phyloP scores from a whole-genome alignment of 2,113 vertebrate species.

The Paedocypris sp. region DNA sequence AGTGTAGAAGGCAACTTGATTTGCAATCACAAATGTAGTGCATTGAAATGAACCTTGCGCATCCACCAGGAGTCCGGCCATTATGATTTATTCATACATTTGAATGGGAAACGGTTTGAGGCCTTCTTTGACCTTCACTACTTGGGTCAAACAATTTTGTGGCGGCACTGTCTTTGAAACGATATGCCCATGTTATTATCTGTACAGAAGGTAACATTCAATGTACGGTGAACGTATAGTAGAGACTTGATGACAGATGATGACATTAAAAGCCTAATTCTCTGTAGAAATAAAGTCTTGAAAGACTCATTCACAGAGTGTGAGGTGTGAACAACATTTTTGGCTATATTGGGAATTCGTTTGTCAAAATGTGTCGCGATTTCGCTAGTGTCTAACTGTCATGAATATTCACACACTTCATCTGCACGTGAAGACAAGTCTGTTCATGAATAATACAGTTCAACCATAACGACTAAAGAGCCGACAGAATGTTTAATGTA shows the following conservation, averaged over 20 bases:
- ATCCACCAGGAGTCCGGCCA: slow-evolving; percentile 44
- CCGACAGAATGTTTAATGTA: no score
- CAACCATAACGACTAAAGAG: no score
- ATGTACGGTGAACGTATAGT: not conserved
- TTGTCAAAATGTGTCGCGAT: slow-evolving; percentile 4
- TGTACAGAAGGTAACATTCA: not conserved
- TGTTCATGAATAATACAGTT: no score
- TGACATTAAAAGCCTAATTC: not conserved
- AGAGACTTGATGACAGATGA: not conserved
- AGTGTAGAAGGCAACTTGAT: not conserved
- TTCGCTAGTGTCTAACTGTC: not conserved
- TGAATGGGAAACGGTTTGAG: slow-evolving; percentile 46
- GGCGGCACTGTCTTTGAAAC: not conserved
- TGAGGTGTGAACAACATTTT: slow-evolving; percentile 9
- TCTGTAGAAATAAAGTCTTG: not conserved
- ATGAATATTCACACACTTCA: slow-evolving; percentile 12
- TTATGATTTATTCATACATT: slow-evolving; percentile 56
- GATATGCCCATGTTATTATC: not conserved
- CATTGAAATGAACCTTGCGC: not conserved
- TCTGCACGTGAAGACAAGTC: not conserved
- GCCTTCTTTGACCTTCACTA: slow-evolving; percentile 41
- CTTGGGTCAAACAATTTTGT: slow-evolving; percentile 7
- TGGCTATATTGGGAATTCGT: slow-evolving; percentile 19
- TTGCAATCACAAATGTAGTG: not conserved
- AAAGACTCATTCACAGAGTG: not conserved